A percentile compares a stretch with the other conserved stretches of the same genome.
These are phyloP conservation scores for Alouatta caraya DNA, from an alignment of 2,797 vertebrate species.

Conservation along the genomic window DNA sequence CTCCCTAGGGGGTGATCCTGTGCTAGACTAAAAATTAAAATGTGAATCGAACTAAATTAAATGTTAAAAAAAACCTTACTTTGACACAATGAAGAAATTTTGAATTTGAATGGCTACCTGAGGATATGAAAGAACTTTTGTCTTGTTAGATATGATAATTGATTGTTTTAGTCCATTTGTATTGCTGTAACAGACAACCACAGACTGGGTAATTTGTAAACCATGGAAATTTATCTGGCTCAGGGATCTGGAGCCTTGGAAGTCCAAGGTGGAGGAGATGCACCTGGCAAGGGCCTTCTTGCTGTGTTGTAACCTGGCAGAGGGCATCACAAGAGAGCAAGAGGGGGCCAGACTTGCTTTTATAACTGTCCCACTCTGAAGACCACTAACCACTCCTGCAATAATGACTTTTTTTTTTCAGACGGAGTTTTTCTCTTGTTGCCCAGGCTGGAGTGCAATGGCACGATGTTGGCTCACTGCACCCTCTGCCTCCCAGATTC, in stretches of 20 bases:
- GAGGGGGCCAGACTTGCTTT: neutral
- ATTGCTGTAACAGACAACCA: neutral
- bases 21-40: neutral
- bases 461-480: no score
- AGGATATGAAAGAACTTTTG: neutral
- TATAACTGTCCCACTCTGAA: neutral
- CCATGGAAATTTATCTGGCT: neutral
- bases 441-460: no score
- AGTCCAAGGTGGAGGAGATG: neutral
- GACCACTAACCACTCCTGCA: neutral
- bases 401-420: neutral
- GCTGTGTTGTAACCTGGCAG: neutral
- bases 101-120: neutral
- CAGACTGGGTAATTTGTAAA: neutral
- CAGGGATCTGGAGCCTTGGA: neutral
- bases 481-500: no score
- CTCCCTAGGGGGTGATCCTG: neutral
- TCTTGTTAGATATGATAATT: neutral
- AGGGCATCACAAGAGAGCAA: neutral
- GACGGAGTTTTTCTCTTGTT: no score
- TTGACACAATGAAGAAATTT: neutral
- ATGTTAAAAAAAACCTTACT: neutral
- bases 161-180: neutral
- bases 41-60: neutral
- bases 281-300: neutral